Evolutionary conservation across 2,113 vertebrate species (phyloP).

Genomic region (Cyrtonyx montezumae): DNA sequence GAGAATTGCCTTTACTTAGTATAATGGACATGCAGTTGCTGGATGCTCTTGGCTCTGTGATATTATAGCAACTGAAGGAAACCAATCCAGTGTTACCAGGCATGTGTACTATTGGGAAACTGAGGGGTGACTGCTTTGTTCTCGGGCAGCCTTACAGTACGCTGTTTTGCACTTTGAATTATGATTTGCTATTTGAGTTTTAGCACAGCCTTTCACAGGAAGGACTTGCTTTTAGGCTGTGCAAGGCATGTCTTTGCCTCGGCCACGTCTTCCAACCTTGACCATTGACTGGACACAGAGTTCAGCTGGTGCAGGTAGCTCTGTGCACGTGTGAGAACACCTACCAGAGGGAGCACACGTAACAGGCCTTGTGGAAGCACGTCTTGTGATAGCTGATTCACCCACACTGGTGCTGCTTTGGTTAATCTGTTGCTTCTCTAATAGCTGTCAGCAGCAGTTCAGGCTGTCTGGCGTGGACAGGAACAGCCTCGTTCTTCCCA

Average conservation of each 20-base stretch:
- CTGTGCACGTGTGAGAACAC: background rate
- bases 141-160: background rate
- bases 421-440: background rate
- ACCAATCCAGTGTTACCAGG: background rate
- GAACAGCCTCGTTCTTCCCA: background rate
- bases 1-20: background rate
- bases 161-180: background rate
- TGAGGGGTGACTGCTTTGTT: rapidly evolving
- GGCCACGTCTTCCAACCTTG: slow-evolving; percentile 9
- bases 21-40: background rate
- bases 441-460: slow-evolving; percentile 2
- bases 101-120: background rate
- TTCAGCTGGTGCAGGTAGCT: background rate
- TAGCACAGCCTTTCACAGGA: background rate
- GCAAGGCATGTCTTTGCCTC: background rate
- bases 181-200: background rate
- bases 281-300: background rate
- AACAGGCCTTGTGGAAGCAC: background rate
- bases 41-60: background rate
- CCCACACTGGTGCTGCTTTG: background rate
- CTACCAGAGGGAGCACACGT: background rate
- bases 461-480: background rate
- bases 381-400: slow-evolving; percentile 13
- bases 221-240: background rate
- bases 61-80: background rate